A percentile compares a stretch with the other conserved stretches of the same genome.
Conservation (phyloP, 2,113 vertebrate species). For the Hydrochoerus hydrochaeris region DNA sequence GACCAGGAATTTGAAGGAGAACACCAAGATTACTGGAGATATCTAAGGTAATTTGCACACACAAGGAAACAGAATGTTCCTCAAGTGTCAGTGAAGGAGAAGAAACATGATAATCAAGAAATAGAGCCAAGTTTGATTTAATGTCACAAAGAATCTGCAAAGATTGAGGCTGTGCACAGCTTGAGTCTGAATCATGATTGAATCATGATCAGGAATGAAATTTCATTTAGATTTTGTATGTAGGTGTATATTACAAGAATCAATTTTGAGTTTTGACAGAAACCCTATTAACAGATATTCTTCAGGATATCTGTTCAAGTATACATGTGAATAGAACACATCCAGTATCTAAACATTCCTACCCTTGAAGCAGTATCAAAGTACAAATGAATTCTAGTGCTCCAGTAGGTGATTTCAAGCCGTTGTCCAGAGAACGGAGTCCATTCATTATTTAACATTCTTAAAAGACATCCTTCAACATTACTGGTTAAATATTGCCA, state of each 20-base stretch:
- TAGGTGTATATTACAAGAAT: not conserved
- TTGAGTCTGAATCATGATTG: not conserved
- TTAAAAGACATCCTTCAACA: not conserved
- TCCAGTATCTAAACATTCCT: not conserved
- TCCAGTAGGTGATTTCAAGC: not conserved
- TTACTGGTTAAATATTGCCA: not conserved
- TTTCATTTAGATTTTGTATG: not conserved
- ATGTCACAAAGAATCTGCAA: not conserved
- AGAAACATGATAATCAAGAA: not conserved
- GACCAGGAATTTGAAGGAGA: not conserved
- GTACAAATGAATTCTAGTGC: not conserved
- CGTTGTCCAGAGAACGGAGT: not conserved
- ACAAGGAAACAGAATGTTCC: not conserved
- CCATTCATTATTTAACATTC: not conserved
- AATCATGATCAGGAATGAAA: not conserved
- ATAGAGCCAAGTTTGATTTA: not conserved
- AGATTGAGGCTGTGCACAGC: not conserved
- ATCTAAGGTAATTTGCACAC: not conserved
- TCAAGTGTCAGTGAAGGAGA: not conserved
- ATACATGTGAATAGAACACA: not conserved
- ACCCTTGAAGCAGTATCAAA: not conserved
- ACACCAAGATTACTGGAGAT: not conserved
- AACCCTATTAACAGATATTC: not conserved
- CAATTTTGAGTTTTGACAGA: not conserved
- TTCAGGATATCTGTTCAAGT: not conserved